Percentiles rank a stretch among this genome's conserved stretches.
Evolutionary conservation across 2,888 invertebrate species (phyloP).

Genomic region (Metopia argyrocephala): DNA sequence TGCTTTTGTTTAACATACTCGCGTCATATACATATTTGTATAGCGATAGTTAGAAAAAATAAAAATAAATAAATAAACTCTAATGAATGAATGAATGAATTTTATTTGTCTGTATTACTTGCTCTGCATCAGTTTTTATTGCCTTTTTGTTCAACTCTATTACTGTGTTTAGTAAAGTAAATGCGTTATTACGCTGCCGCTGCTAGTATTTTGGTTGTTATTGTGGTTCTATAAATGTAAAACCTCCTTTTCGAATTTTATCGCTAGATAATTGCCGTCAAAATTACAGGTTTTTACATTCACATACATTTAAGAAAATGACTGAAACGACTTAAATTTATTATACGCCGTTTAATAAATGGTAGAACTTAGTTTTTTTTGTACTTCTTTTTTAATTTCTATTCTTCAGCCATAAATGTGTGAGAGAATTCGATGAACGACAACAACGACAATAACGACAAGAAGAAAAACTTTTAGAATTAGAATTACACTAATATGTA

Average conservation of each 20-base stretch:
- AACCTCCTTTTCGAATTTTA: slow-evolving; percentile 72
- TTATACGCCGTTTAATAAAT: slow-evolving; percentile 66
- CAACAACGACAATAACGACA: not conserved
- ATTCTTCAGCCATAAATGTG: slow-evolving; percentile 41
- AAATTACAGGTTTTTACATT: slow-evolving; percentile 72
- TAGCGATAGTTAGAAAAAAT: not conserved
- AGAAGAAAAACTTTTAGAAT: slow-evolving; percentile 43
- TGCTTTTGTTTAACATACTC: not conserved
- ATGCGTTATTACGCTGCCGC: slow-evolving; percentile 21
- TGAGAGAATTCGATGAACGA: slow-evolving; percentile 48
- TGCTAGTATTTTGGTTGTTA: slow-evolving; percentile 29
- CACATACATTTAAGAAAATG: slow-evolving; percentile 53
- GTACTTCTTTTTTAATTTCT: not conserved
- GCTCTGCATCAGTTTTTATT: slow-evolving; percentile 12
- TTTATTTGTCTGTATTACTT: slow-evolving; percentile 5
- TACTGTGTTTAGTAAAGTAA: slow-evolving; percentile 18
- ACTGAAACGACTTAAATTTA: slow-evolving; percentile 66
- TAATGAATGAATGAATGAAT: slow-evolving; percentile 63
- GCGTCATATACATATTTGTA: slow-evolving; percentile 13
- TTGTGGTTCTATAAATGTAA: slow-evolving; percentile 50
- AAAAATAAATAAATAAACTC: slow-evolving; percentile 35
- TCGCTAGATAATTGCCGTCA: slow-evolving; percentile 74
- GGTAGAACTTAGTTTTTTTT: slow-evolving; percentile 43
- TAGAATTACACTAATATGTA: slow-evolving; percentile 15
- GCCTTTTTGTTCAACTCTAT: not conserved